A percentile compares a stretch with the other conserved stretches of the same genome.
Evolutionary conservation across 2,797 vertebrate genomes (phyloP).

Genomic region (Danio kyathit): DNA sequence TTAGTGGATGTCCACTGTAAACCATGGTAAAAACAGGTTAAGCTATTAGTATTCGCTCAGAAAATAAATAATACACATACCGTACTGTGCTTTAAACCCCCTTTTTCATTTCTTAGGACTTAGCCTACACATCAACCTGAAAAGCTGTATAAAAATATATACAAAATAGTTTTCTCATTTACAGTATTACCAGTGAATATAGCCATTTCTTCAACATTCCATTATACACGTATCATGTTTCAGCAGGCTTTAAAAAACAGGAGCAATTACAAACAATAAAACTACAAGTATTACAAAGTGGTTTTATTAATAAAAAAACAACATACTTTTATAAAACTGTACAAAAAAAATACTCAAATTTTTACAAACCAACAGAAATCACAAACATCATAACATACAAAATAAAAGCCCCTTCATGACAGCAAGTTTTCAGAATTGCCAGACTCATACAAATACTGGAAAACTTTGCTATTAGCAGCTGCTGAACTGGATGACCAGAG

Average conservation of each 20-base stretch:
- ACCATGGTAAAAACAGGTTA: too few species aligned
- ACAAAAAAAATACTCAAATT: conserved; percentile 15
- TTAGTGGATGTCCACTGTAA: too few species aligned
- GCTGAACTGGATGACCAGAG: background rate
- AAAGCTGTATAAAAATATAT: too few species aligned
- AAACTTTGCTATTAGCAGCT: background rate
- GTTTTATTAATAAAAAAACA: background rate
- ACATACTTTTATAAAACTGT: background rate
- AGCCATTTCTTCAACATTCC: too few species aligned
- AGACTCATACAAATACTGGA: background rate
- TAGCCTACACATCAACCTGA: too few species aligned
- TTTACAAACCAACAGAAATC: background rate
- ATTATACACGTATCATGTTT: background rate
- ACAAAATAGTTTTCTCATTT: too few species aligned
- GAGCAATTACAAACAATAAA: background rate
- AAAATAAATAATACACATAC: too few species aligned
- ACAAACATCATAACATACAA: background rate
- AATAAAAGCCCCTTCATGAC: too few species aligned
- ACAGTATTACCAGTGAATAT: too few species aligned
- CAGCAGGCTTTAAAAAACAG: background rate
- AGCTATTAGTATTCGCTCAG: too few species aligned
- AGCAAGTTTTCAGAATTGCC: background rate
- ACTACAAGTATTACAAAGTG: background rate
- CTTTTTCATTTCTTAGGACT: too few species aligned
- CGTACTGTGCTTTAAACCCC: too few species aligned